Conservation (phyloP, 2,113 vertebrate species). For the Ifrita kowaldi region DNA sequence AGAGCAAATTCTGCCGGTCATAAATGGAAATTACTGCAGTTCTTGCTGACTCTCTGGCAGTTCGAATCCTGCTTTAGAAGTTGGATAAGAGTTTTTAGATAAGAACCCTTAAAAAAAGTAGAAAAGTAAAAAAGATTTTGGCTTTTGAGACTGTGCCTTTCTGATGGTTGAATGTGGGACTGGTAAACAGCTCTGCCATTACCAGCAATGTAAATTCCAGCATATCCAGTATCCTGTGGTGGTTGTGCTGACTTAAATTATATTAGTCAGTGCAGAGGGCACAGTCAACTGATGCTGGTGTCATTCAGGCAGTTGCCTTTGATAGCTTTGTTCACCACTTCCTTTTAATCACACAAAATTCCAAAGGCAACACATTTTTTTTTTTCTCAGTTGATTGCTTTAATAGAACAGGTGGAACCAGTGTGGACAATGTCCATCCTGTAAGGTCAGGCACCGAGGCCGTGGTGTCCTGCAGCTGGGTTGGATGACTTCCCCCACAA, state of each 20-base stretch:
- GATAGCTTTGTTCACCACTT: background rate
- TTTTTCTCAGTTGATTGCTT: background rate
- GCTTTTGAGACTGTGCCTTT: background rate
- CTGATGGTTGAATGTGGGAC: background rate
- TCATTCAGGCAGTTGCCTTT: background rate
- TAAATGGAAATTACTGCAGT: slow-evolving; percentile 4
- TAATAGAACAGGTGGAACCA: background rate
- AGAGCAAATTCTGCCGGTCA: background rate
- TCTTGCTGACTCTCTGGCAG: background rate
- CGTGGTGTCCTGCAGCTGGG: background rate
- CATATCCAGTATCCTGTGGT: background rate
- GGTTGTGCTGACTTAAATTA: background rate
- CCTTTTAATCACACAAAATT: background rate
- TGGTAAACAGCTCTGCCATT: background rate
- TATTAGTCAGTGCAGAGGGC: background rate
- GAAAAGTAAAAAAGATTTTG: background rate
- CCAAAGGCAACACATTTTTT: background rate
- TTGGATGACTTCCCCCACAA: background rate
- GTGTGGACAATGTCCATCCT: background rate
- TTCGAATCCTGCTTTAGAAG: background rate
- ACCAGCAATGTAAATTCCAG: background rate
- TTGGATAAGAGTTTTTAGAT: background rate
- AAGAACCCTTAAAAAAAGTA: background rate
- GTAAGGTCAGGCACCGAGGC: background rate
- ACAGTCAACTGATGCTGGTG: background rate